Evolutionary conservation across 2,113 vertebrate genomes (phyloP).

Genomic region (Coracopsis vasa): DNA sequence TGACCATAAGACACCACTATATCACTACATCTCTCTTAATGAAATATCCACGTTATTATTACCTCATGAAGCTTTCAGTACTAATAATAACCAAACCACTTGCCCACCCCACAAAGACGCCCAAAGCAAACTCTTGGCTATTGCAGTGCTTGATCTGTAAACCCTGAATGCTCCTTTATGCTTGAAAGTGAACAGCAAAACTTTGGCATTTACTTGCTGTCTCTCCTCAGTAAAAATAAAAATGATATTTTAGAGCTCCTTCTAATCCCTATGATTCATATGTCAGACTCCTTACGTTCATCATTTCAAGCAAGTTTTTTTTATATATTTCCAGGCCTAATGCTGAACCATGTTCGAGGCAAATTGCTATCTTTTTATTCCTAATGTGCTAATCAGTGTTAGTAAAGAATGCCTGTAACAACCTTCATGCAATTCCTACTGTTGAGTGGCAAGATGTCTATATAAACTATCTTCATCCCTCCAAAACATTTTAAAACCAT

Average conservation of each 20-base stretch:
- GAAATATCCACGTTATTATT: background rate
- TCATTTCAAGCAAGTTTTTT: background rate
- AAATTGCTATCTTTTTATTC: conserved; percentile 4
- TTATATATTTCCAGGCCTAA: background rate
- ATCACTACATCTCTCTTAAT: background rate
- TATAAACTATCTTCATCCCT: background rate
- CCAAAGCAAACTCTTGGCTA: background rate
- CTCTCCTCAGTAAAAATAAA: conserved; percentile 13
- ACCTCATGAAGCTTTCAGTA: background rate
- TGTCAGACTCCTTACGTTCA: background rate
- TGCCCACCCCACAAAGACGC: accelerated
- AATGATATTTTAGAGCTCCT: background rate
- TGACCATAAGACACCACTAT: background rate
- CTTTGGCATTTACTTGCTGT: background rate
- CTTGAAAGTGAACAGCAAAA: background rate
- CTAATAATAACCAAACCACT: background rate
- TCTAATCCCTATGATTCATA: conserved; percentile 29
- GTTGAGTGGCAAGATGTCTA: background rate
- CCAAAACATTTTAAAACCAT: background rate
- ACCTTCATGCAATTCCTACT: background rate
- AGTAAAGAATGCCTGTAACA: background rate
- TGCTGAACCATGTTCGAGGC: background rate
- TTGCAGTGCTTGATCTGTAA: background rate
- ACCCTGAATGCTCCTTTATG: background rate
- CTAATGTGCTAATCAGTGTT: background rate